Conservation (phyloP, 2,888 invertebrate genomes). For the Caenorhabditis sp. region DNA sequence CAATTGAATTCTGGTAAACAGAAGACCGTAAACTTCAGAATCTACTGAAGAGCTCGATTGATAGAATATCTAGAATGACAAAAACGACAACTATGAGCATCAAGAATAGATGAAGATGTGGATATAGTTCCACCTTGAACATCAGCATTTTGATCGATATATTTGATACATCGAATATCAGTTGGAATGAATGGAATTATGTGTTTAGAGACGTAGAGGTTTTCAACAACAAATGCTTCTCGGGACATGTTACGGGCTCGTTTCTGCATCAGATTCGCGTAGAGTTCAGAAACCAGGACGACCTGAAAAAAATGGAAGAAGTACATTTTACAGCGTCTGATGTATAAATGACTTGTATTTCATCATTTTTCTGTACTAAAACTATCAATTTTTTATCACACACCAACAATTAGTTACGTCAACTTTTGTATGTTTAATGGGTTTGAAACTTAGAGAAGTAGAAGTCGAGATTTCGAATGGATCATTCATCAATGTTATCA, state of each 20-base stretch:
- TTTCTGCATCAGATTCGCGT: constrained; percentile 71
- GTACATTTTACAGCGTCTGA: too few relatives aligned
- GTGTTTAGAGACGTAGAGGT: constrained; percentile 70
- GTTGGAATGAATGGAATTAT: constrained; percentile 71
- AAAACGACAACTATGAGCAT: constrained; percentile 68
- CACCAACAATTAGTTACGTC: too few relatives aligned
- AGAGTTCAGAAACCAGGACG: constrained; percentile 71
- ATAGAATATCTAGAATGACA: constrained; percentile 65
- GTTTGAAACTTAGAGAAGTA: too few relatives aligned
- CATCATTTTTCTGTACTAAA: too few relatives aligned
- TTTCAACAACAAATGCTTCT: constrained; percentile 71
- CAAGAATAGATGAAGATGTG: constrained; percentile 62
- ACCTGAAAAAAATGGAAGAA: too few relatives aligned
- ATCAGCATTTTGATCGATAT: constrained; percentile 66
- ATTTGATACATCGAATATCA: constrained; percentile 69
- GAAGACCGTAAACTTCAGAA: not conserved
- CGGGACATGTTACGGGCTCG: constrained; percentile 60
- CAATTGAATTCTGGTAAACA: not conserved
- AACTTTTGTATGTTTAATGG: too few relatives aligned
- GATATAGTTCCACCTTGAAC: constrained; percentile 45
- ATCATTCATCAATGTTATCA: too few relatives aligned
- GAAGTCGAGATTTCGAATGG: too few relatives aligned
- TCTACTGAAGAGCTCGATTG: constrained; percentile 32
- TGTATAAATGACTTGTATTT: too few relatives aligned
- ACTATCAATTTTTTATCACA: too few relatives aligned